Evolutionary conservation across 2,888 invertebrate species (phyloP).

Genomic region (Oscheius sp.): DNA sequence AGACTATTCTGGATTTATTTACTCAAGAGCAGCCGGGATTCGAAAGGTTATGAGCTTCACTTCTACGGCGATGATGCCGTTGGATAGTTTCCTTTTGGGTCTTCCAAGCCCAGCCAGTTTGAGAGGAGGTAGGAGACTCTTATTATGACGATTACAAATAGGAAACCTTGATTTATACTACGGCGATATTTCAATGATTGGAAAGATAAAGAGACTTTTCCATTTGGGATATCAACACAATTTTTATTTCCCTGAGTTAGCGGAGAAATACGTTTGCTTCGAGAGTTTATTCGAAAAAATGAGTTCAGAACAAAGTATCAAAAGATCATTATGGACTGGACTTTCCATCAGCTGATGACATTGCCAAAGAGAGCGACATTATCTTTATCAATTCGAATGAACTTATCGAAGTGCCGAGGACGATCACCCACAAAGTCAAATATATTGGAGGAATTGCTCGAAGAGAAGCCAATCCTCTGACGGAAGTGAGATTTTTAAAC

Average conservation of each 20-base stretch:
- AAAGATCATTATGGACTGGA: conserved; percentile 15
- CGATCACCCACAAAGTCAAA: conserved; percentile 50
- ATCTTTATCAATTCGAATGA: conserved; percentile 61
- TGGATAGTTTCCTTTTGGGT: not conserved
- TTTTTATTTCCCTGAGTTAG: not conserved
- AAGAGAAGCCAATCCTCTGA: conserved; percentile 34
- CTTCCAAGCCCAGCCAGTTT: not conserved
- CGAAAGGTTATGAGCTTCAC: conserved; percentile 12
- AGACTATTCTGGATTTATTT: conserved; percentile 35
- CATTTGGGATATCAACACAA: not conserved
- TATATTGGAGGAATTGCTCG: conserved; percentile 59
- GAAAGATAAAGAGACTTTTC: not conserved
- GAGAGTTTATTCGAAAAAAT: not conserved
- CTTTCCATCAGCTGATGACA: conserved; percentile 4
- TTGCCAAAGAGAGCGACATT: conserved; percentile 17
- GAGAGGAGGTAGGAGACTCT: not conserved
- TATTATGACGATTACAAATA: too few relatives aligned
- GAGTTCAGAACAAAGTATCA: conserved; percentile 4
- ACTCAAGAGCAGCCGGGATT: conserved; percentile 4
- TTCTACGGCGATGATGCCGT: not conserved
- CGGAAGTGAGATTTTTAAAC: not conserved
- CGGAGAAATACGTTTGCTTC: not conserved
- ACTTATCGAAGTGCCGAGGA: conserved; percentile 53
- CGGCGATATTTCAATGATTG: not conserved
- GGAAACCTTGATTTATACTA: not conserved